Conservation (phyloP, 1,140 invertebrate species). For the Zaprionus davidi region DNA sequence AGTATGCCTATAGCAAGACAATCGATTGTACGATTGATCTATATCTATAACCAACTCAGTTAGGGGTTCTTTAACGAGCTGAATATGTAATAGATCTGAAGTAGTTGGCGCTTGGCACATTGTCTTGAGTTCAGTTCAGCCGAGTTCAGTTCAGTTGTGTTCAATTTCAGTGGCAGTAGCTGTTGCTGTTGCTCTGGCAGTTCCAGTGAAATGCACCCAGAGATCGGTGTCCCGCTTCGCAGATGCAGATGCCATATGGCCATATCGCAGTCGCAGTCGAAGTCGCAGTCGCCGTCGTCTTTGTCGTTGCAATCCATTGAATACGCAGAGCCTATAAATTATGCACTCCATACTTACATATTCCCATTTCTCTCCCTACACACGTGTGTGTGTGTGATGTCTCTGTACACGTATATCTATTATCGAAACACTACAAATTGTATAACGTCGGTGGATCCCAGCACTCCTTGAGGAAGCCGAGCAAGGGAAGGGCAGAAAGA, state of each 20-base stretch:
- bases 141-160: neutral
- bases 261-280: conserved; percentile 48
- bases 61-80: neutral
- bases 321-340: conserved; percentile 81
- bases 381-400: conserved; percentile 23
- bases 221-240: conserved; percentile 27
- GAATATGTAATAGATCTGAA: neutral
- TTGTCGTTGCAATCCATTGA: conserved; percentile 75
- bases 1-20: neutral
- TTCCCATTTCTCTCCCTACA: conserved; percentile 14
- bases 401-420: conserved; percentile 60
- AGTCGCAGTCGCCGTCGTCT: conserved; percentile 25
- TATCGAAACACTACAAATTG: conserved; percentile 76
- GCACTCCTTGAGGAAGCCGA: conserved; percentile 29
- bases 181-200: neutral
- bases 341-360: conserved; percentile 74
- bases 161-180: neutral
- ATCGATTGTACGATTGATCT: neutral
- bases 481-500: neutral
- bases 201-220: conserved; percentile 27
- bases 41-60: neutral
- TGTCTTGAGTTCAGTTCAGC: neutral
- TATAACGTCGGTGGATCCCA: conserved; percentile 57
- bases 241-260: conserved; percentile 64
- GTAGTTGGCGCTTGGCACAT: conserved; percentile 3